Conservation (phyloP, 2,888 invertebrate genomes). For the Phalera bucephala region DNA sequence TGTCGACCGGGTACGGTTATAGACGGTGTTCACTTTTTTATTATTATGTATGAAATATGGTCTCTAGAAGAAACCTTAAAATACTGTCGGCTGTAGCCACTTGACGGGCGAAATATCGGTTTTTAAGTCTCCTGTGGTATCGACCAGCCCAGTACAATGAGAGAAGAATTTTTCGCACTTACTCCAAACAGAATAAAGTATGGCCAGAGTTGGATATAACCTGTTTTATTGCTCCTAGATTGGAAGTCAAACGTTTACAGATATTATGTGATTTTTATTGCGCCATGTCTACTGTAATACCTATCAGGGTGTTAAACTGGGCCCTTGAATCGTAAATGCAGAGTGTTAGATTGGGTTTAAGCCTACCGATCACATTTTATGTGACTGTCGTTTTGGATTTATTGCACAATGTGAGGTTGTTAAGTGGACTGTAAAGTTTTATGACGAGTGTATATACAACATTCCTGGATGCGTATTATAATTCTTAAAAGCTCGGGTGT, state of each 20-base stretch:
- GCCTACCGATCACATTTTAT: constrained; percentile 72
- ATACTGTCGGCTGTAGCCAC: no score
- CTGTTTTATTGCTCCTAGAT: constrained; percentile 48
- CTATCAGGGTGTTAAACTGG: constrained; percentile 59
- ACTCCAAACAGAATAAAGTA: constrained; percentile 25
- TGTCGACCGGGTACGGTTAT: no score
- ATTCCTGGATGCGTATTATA: not conserved
- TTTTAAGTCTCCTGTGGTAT: no score
- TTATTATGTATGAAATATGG: no score
- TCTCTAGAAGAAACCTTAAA: no score
- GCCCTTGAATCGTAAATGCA: constrained; percentile 69
- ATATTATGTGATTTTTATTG: constrained; percentile 71
- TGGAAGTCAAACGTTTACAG: constrained; percentile 71
- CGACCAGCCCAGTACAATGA: no score
- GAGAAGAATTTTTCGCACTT: no score
- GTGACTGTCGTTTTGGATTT: constrained; percentile 67
- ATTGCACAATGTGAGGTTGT: constrained; percentile 54
- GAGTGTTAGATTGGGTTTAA: constrained; percentile 56
- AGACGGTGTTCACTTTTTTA: no score
- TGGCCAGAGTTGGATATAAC: constrained; percentile 39
- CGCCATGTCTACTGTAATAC: constrained; percentile 60
- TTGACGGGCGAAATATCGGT: no score
- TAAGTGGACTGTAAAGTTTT: constrained; percentile 50
- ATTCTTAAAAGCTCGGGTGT: no score
- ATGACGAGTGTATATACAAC: constrained; percentile 7